Percentiles rank a stretch among this genome's conserved stretches.
Conservation (phyloP, 2,888 invertebrate species). For the Stictocephala bisonia region DNA sequence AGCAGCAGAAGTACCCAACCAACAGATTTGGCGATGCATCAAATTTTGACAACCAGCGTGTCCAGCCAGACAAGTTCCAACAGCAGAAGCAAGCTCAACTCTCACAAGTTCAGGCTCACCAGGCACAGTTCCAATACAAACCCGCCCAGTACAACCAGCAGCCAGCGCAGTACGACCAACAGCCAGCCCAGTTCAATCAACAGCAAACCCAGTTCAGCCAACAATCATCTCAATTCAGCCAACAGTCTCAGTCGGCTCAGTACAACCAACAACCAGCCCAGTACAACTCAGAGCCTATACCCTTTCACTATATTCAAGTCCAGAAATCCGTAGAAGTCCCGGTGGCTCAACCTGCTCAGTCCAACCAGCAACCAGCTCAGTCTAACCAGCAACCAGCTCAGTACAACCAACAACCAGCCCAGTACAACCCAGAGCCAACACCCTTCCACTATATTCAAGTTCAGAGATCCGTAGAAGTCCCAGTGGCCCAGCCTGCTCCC, state of each 20-base stretch:
- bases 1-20: slow-evolving; percentile 14
- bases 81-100: slow-evolving; percentile 19
- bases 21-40: slow-evolving; percentile 8
- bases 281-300: background rate
- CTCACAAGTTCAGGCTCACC: slow-evolving; percentile 29
- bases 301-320: slow-evolving; percentile 41
- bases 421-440: slow-evolving; percentile 3
- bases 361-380: slow-evolving; percentile 26
- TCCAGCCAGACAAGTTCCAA: slow-evolving; percentile 14
- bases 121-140: slow-evolving; percentile 23
- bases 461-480: slow-evolving; percentile 22
- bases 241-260: slow-evolving; percentile 9
- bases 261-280: slow-evolving; percentile 9
- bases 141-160: slow-evolving; percentile 15
- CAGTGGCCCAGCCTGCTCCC: slow-evolving; percentile 11
- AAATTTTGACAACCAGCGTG: slow-evolving; percentile 29
- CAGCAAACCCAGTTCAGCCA: slow-evolving; percentile 21
- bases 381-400: slow-evolving; percentile 19
- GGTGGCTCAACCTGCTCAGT: slow-evolving; percentile 21
- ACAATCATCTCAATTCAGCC: slow-evolving; percentile 30
- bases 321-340: slow-evolving; percentile 26
- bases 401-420: slow-evolving; percentile 12
- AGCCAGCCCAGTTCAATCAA: slow-evolving; percentile 26
- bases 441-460: slow-evolving; percentile 41
- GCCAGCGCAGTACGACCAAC: slow-evolving; percentile 24